Base-by-base conservation (phyloP, 2,888 invertebrate genomes). In the Aethes cnicana region DNA sequence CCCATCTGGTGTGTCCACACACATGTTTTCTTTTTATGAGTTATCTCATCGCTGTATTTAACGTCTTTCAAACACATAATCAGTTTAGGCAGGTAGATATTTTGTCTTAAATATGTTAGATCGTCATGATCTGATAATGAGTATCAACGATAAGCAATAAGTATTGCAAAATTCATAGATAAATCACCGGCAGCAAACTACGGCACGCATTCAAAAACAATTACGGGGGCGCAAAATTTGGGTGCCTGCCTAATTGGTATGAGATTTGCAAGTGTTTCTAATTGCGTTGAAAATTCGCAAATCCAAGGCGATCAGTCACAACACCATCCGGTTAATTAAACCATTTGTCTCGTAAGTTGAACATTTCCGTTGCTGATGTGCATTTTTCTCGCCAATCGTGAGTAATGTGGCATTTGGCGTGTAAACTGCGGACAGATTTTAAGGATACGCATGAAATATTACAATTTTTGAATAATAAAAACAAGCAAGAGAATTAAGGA, bases 191-290 rank as follows among this genome's bases (percentile, higher is more conserved):
- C 69, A 72, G 9, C 72, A 76, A 85, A 84, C 84, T 83, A 81
- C 81, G 67, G 64, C 59, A 68, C 72, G 68, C 80, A 84, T 85
- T 83, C 87, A 84, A 87, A 88, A 88, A 87, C 87, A 86, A 85
- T 87, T 84, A 79, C 79, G 81, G 81, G 84, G 83, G 84, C 81
- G 79, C 71, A 69, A 83, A 52, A 77, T 82, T 88, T 88, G 88
- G 88, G 86, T 71, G 78, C 66, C 69, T 87, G 87, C 87, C 89
- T 89, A 89, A 89, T 89, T 89, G 89, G 79, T 88, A 86, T 84
- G 86, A 85, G 83, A 89, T 88, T 87, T 88, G 85, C 85, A 85
- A 88, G 79, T 86, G 84, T 79, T 80, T 72, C 86, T 88, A 89
- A 89, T 89, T 85, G 86, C 85, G 78, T 72, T 68, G 81, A 81